Evolutionary conservation across 2,797 vertebrate genomes (phyloP).

Genomic region (Pseudopleuronectes americanus): DNA sequence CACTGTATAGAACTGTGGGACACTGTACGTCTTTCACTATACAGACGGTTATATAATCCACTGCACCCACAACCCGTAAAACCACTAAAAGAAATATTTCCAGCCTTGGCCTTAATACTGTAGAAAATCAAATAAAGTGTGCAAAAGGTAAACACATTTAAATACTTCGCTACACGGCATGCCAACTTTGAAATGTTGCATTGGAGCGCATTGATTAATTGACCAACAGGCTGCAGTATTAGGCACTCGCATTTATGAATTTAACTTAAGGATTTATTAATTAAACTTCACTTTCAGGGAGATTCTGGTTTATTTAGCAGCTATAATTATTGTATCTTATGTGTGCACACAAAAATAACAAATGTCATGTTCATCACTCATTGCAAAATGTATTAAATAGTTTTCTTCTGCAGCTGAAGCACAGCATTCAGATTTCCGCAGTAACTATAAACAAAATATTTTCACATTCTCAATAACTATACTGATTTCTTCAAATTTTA

Average conservation of each 20-base stretch:
- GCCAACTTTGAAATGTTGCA: neutral
- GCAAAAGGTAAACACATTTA: slow-evolving; percentile 16
- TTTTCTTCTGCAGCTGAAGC: neutral
- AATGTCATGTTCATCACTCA: neutral
- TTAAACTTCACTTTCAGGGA: neutral
- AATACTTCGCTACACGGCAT: slow-evolving; percentile 10
- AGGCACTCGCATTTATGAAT: neutral
- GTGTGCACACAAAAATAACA: neutral
- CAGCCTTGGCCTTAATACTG: slow-evolving; percentile 28
- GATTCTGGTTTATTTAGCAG: neutral
- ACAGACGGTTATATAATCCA: slow-evolving; percentile 69
- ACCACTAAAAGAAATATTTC: slow-evolving; percentile 48
- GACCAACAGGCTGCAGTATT: neutral
- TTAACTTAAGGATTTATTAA: too few species aligned
- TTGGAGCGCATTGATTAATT: neutral
- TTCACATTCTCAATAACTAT: neutral
- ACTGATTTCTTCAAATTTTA: neutral
- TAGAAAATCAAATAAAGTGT: slow-evolving; percentile 33
- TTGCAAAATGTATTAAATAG: neutral
- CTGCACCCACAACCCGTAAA: slow-evolving; percentile 55
- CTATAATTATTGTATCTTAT: neutral
- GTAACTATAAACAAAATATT: neutral
- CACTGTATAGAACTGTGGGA: slow-evolving; percentile 72
- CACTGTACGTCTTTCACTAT: slow-evolving; percentile 78
- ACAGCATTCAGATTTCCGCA: neutral